These are phyloP conservation scores for Miltochrista miniata DNA, from an alignment of 2,888 invertebrate species.

Conservation along the genomic window DNA sequence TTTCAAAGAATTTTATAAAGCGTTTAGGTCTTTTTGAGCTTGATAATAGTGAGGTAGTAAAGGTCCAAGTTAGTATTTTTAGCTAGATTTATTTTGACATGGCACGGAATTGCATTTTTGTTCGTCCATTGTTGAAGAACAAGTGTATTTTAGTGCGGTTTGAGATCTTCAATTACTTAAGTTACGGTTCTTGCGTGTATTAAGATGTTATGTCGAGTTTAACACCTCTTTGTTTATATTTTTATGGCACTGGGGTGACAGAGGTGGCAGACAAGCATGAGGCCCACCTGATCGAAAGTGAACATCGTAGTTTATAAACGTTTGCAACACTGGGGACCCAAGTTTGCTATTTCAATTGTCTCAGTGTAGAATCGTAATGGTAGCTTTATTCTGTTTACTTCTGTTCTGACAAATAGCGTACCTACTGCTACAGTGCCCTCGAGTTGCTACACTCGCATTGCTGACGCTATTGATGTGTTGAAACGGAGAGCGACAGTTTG, in stretches of 20 bases:
- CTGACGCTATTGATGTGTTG: too few species aligned
- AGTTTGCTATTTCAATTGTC: too few species aligned
- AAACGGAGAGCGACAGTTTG: too few species aligned
- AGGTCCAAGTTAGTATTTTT: constrained; percentile 67
- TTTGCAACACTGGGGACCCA: too few species aligned
- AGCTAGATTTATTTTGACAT: constrained; percentile 71
- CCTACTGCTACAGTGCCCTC: too few species aligned
- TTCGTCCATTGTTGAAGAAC: constrained; percentile 56
- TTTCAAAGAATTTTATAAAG: neutral
- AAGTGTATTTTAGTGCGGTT: constrained; percentile 52
- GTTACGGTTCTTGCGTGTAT: constrained; percentile 10
- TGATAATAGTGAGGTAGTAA: constrained; percentile 42
- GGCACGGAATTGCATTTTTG: constrained; percentile 72
- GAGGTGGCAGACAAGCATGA: neutral
- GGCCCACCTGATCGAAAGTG: too few species aligned
- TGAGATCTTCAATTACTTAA: constrained; percentile 48
- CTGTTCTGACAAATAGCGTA: too few species aligned
- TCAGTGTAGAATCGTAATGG: too few species aligned
- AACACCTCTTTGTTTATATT: neutral
- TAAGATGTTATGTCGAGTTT: neutral
- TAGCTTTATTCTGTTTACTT: too few species aligned
- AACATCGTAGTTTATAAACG: too few species aligned
- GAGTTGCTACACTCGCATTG: too few species aligned
- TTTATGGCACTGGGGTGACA: neutral
- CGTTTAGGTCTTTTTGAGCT: constrained; percentile 18